These are phyloP conservation scores for Synergus gifuensis DNA, from an alignment of 2,888 invertebrate species.

Conservation along the genomic window DNA sequence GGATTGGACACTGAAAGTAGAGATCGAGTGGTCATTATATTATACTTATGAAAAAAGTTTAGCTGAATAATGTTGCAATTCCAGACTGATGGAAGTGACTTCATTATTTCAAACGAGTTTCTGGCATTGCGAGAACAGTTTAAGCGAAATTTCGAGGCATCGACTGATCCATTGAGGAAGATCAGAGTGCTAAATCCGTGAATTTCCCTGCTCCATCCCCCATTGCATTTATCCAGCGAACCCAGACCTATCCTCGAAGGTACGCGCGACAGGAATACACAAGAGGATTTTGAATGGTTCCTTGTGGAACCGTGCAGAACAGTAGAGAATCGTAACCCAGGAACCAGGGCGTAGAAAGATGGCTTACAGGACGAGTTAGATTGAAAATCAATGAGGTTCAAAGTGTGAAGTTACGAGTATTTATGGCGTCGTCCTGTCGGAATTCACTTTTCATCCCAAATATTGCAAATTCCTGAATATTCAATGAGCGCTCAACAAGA, in stretches of 20 bases:
- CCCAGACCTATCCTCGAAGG: conserved; percentile 49
- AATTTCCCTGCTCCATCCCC: conserved; percentile 56
- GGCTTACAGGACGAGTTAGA: conserved; percentile 58
- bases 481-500: background rate
- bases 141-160: background rate
- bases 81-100: background rate
- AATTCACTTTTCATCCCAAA: conserved; percentile 42
- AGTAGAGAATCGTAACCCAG: conserved; percentile 46
- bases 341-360: conserved; percentile 52
- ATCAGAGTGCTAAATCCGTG: conserved; percentile 51
- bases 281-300: conserved; percentile 55
- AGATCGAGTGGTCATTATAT: too few species aligned
- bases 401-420: conserved; percentile 61
- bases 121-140: background rate
- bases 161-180: conserved; percentile 33
- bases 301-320: conserved; percentile 49
- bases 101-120: background rate
- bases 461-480: conserved; percentile 20
- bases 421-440: conserved; percentile 53
- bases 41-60: background rate
- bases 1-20: too few species aligned
- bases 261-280: conserved; percentile 56
- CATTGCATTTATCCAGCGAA: conserved; percentile 54
- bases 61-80: background rate
- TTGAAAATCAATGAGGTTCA: conserved; percentile 69